Percentiles rank a stretch among this genome's conserved stretches.
phyloP scores from a whole-genome alignment of 2,113 vertebrate species.

The Nyctereutes procyonoides region DNA sequence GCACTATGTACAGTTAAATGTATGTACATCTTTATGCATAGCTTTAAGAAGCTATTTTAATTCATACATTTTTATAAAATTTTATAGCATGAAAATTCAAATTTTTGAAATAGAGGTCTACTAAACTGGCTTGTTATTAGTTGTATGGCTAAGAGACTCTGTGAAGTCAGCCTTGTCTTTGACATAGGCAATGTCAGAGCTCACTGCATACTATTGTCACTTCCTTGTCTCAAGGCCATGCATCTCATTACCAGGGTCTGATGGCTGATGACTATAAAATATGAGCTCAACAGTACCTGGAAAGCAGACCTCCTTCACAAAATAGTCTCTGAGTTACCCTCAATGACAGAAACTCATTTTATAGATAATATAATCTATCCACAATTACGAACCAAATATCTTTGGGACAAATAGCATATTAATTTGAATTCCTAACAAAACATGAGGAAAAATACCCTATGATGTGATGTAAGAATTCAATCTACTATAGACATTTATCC shows the following conservation, averaged over 20 bases:
- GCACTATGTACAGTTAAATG: not conserved
- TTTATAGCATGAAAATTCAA: not conserved
- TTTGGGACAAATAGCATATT: not conserved
- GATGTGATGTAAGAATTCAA: not conserved
- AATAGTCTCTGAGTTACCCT: not conserved
- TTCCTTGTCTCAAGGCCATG: not conserved
- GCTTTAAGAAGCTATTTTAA: not conserved
- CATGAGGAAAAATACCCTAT: not conserved
- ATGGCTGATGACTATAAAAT: not conserved
- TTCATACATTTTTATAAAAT: not conserved
- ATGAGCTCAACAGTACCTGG: not conserved
- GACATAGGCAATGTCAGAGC: not conserved
- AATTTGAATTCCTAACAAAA: not conserved
- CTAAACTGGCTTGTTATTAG: not conserved
- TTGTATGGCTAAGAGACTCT: not conserved
- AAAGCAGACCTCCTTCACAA: not conserved
- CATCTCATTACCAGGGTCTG: not conserved
- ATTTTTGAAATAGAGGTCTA: not conserved
- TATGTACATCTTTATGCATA: not conserved
- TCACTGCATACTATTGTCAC: fast-evolving
- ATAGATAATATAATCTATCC: not conserved
- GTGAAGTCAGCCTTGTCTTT: not conserved
- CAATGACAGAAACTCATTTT: not conserved
- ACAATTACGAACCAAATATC: not conserved
- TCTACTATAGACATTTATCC: not conserved